Conservation (phyloP, 1,140 invertebrate species). For the Stegodyphus dumicola region DNA sequence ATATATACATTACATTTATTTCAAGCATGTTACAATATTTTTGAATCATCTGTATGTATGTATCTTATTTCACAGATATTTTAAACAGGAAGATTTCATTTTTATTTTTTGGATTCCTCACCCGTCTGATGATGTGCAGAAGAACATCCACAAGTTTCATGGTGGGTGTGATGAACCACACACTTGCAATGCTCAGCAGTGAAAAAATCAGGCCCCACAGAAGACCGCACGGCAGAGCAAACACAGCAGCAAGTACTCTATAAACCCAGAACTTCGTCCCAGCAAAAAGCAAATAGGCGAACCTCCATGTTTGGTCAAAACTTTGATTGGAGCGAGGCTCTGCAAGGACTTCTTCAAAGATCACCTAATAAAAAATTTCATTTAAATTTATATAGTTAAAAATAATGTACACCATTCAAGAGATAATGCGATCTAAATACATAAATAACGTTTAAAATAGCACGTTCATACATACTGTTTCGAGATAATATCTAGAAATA, state of each 20-base stretch:
- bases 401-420: too few species aligned
- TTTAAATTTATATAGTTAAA: too few species aligned
- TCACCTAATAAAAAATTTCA: constrained; percentile 64
- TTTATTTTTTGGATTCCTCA: constrained; percentile 50
- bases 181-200: constrained; percentile 66
- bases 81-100: neutral
- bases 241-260: constrained; percentile 66
- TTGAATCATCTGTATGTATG: too few species aligned
- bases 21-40: too few species aligned
- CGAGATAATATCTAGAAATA: too few species aligned
- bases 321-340: constrained; percentile 71
- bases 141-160: constrained; percentile 65
- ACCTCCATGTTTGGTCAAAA: constrained; percentile 70
- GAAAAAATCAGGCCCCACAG: constrained; percentile 71
- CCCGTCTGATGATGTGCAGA: constrained; percentile 64
- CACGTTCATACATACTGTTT: too few species aligned
- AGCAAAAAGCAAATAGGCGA: constrained; percentile 69
- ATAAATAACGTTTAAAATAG: too few species aligned
- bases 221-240: constrained; percentile 68
- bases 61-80: too few species aligned
- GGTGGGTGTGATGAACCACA: constrained; percentile 69
- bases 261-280: constrained; percentile 69
- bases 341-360: constrained; percentile 71
- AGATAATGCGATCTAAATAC: too few species aligned
- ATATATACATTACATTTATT: too few species aligned